Conservation (phyloP, 2,888 invertebrate species). For the Dryobotodes eremita region DNA sequence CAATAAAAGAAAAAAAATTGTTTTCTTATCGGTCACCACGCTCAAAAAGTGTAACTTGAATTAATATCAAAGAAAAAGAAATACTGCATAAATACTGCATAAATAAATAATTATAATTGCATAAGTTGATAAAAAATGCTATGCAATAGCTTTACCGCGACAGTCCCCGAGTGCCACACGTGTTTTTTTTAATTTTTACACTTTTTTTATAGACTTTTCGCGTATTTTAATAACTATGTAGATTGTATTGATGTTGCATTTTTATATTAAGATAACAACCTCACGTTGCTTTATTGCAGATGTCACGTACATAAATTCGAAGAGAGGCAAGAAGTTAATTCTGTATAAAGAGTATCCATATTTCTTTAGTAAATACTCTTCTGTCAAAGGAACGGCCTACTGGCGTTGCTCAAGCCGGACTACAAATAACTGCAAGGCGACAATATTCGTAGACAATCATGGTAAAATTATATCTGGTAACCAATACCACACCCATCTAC, state of each 20-base stretch:
- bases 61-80: too few species aligned
- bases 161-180: too few species aligned
- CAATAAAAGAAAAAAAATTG: too few species aligned
- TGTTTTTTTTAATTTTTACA: too few species aligned
- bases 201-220: too few species aligned
- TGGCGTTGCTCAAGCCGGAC: slow-evolving; percentile 29
- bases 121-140: too few species aligned
- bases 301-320: slow-evolving; percentile 20
- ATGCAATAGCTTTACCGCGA: too few species aligned
- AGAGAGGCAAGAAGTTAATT: slow-evolving; percentile 35
- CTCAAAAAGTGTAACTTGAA: too few species aligned
- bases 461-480: slow-evolving; percentile 7
- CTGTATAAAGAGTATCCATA: slow-evolving; percentile 28
- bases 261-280: not conserved
- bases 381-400: slow-evolving; percentile 6
- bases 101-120: too few species aligned
- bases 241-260: not conserved
- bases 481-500: slow-evolving; percentile 25
- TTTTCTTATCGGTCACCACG: too few species aligned
- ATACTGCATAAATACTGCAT: too few species aligned
- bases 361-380: slow-evolving; percentile 12
- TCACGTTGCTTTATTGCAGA: slow-evolving; percentile 17
- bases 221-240: not conserved
- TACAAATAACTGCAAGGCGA: slow-evolving; percentile 22
- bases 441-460: slow-evolving; percentile 22